Evolutionary conservation across 2,888 invertebrate species (phyloP).

Genomic region (Meteorus cinctellus): DNA sequence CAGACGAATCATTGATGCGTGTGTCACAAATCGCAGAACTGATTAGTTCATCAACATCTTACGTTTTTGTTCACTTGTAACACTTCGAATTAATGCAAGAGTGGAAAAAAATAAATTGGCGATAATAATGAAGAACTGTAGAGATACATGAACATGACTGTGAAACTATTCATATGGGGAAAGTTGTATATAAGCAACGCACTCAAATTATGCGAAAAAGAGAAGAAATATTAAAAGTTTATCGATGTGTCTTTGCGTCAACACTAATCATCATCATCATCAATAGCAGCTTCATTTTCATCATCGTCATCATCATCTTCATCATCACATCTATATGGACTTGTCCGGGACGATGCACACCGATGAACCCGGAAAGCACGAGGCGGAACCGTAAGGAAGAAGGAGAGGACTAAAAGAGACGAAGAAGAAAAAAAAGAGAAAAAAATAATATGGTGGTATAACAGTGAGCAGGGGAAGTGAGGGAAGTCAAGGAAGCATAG

Average conservation of each 20-base stretch:
- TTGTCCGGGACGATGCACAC: constrained; percentile 42
- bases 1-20: neutral
- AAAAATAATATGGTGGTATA: constrained; percentile 1
- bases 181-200: constrained; percentile 30
- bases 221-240: constrained; percentile 33
- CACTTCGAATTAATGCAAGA: neutral
- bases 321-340: constrained; percentile 38
- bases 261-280: constrained; percentile 39
- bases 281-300: constrained; percentile 18
- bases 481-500: neutral
- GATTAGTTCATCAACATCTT: constrained; percentile 3
- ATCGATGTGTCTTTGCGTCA: constrained; percentile 36
- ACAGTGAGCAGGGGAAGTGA: neutral
- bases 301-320: constrained; percentile 36
- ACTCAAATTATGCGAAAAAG: neutral
- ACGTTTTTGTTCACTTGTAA: neutral
- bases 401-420: constrained; percentile 5
- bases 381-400: constrained; percentile 41
- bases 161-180: constrained; percentile 24
- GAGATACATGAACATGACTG: neutral
- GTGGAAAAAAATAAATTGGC: neutral
- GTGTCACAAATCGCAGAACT: neutral
- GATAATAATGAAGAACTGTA: neutral
- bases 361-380: constrained; percentile 40
- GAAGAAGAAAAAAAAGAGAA: constrained; percentile 13